Conservation (phyloP, 2,888 invertebrate species). For the Timandra comae region DNA sequence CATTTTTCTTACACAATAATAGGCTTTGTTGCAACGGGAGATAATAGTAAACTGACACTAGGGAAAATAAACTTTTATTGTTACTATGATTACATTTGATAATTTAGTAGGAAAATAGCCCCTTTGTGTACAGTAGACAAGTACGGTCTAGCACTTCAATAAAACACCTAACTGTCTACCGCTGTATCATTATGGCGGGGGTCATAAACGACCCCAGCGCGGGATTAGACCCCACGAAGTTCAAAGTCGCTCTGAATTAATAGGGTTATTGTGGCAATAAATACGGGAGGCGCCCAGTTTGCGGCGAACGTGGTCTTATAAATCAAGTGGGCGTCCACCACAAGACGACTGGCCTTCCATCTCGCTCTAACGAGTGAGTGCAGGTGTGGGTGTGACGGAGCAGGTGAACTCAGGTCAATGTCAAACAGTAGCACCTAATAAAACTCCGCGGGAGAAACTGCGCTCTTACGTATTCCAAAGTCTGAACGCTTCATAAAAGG, state of each 20-base stretch:
- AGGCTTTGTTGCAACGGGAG: no score
- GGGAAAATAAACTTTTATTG: no score
- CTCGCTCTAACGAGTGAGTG: constrained; percentile 18
- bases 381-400: constrained; percentile 14
- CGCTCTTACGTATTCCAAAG: no score
- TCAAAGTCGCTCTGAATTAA: constrained; percentile 68
- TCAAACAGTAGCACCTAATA: no score
- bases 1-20: no score
- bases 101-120: constrained; percentile 3
- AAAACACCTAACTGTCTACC: constrained; percentile 35
- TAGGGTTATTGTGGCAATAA: constrained; percentile 75
- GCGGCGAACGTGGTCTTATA: constrained; percentile 64
- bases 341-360: constrained; percentile 48
- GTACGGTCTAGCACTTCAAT: constrained; percentile 21
- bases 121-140: constrained; percentile 11
- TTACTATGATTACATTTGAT: no score
- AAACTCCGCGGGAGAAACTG: no score
- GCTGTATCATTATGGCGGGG: constrained; percentile 28
- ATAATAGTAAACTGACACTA: no score
- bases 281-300: constrained; percentile 66
- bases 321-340: constrained; percentile 60
- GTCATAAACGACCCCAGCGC: constrained; percentile 35
- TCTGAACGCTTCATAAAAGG: no score
- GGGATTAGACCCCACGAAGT: constrained; percentile 44
- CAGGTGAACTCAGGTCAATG: no score